Percentiles rank a stretch among this genome's conserved stretches.
phyloP scores from a whole-genome alignment of 1,140 invertebrate genomes.

The Arion vulgaris region DNA sequence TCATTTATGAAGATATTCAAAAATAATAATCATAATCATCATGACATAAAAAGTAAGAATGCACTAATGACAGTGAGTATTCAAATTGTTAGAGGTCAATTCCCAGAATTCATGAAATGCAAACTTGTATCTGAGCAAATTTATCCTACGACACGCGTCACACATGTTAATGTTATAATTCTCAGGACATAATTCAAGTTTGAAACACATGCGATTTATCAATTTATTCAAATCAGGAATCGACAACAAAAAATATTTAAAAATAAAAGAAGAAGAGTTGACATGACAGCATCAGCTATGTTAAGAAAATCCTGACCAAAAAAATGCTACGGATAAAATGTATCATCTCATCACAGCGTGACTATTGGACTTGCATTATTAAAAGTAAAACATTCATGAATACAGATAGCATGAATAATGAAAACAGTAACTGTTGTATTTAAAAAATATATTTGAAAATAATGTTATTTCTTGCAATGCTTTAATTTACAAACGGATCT shows the following conservation, averaged over 20 bases:
- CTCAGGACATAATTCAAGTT: too few species aligned
- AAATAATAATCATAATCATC: too few species aligned
- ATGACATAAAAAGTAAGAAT: too few species aligned
- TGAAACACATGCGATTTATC: neutral
- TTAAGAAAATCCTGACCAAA: neutral
- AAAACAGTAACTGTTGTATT: neutral
- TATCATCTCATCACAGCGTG: conserved; percentile 10
- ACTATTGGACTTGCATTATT: neutral
- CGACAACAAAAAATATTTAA: neutral
- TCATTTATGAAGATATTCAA: too few species aligned
- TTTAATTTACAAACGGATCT: too few species aligned
- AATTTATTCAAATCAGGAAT: neutral
- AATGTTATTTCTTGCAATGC: too few species aligned
- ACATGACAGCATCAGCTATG: neutral
- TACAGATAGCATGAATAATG: neutral
- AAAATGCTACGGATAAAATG: neutral
- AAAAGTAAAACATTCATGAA: neutral
- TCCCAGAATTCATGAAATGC: too few species aligned
- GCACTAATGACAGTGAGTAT: too few species aligned
- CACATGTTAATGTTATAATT: too few species aligned
- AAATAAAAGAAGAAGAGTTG: neutral
- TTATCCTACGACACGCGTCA: too few species aligned
- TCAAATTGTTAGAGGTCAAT: too few species aligned
- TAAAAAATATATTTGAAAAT: neutral
- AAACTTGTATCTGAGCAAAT: too few species aligned